These are phyloP conservation scores for Lucilia cuprina DNA, from an alignment of 1,140 invertebrate genomes.

Conservation along the genomic window DNA sequence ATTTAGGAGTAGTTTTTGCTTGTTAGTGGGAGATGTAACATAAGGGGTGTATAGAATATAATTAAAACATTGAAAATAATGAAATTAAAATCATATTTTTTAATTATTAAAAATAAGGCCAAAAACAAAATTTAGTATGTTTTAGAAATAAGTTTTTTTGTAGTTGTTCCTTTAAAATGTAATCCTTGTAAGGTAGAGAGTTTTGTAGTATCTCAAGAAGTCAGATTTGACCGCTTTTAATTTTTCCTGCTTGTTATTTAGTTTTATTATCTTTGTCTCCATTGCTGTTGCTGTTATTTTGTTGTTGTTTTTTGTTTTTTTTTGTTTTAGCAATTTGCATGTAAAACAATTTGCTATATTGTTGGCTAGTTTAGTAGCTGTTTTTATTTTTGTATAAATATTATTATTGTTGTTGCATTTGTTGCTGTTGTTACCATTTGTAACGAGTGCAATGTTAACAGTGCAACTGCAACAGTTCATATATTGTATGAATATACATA, in stretches of 20 bases:
- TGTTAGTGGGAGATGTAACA: no score
- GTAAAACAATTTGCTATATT: constrained; percentile 18
- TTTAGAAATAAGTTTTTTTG: no score
- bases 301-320: not conserved
- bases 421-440: not conserved
- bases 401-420: not conserved
- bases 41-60: no score
- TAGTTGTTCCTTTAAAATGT: no score
- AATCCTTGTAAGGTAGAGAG: no score
- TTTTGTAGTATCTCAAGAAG: not conserved
- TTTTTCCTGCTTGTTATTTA: not conserved
- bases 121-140: no score
- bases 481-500: no score
- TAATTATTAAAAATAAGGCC: no score
- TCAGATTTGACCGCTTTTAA: no score
- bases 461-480: not conserved
- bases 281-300: not conserved
- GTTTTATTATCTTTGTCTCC: not conserved
- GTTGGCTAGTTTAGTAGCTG: not conserved
- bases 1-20: not conserved
- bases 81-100: no score
- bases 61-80: no score
- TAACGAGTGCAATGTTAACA: constrained; percentile 11
- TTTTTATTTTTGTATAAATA: not conserved
- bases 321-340: constrained; percentile 5